Evolutionary conservation across 1,140 invertebrate species (phyloP).

Genomic region (Atta cephalotes): DNA sequence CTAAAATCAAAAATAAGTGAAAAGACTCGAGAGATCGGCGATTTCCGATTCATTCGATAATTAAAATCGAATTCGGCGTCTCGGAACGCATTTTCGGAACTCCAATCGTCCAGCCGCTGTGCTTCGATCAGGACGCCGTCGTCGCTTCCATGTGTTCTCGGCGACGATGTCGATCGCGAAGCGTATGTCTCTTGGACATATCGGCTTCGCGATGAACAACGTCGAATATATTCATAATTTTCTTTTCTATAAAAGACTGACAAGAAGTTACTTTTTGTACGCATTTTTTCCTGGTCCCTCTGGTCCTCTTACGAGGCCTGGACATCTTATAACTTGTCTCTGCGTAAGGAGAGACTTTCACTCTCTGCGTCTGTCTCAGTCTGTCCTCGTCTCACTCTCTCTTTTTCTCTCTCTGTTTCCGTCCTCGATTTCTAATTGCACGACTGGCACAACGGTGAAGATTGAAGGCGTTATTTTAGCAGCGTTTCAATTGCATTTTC

Average conservation of each 20-base stretch:
- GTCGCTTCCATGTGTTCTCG: conserved; percentile 6
- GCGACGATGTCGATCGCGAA: conserved; percentile 9
- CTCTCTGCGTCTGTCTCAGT: conserved; percentile 29
- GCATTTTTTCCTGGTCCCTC: not conserved
- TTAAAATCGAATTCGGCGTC: not conserved
- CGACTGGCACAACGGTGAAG: not conserved
- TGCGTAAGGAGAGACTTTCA: conserved; percentile 47
- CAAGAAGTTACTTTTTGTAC: not conserved
- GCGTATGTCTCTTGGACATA: not conserved
- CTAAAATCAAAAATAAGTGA: conserved; percentile 26
- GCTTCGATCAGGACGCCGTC: conserved; percentile 29
- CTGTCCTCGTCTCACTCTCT: conserved; percentile 18
- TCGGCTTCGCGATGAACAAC: not conserved
- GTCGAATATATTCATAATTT: not conserved
- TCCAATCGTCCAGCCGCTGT: conserved; percentile 22
- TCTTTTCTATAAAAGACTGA: not conserved
- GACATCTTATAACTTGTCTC: conserved; percentile 6
- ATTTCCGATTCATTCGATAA: not conserved
- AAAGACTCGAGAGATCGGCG: conserved; percentile 9
- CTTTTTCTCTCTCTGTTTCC: not conserved
- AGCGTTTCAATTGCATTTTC: conserved; percentile 16
- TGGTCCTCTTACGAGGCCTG: not conserved
- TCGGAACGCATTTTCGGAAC: conserved; percentile 16
- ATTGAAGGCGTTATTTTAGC: conserved; percentile 20
- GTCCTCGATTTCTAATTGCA: conserved; percentile 28